Base-by-base conservation (phyloP, 2,797 vertebrate genomes). In the Enteromius trimaculatus region DNA sequence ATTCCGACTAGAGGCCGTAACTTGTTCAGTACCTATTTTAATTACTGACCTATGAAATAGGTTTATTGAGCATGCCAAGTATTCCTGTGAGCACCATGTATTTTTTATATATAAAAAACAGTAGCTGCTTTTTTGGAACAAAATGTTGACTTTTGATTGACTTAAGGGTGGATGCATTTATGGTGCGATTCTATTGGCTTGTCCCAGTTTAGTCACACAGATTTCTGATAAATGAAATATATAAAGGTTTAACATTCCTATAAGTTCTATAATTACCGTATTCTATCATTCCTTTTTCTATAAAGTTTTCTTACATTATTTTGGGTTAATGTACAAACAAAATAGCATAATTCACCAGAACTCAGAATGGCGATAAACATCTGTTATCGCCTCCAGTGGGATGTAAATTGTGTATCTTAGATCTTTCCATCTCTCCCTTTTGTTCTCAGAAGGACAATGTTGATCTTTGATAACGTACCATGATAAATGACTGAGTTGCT, bases 401-500 rank as follows among this genome's bases (percentile, higher is more conserved):
- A 77, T 68, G 51, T 77, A 69, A 82, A 82, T 82, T 55, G 51
- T 55, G 2, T 58, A 34, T 82, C 71, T 80, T 76, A n/a, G 31
- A 82, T 76, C 72, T 82, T 39, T 44, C 49, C 72, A 69, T 66
- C 65, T 80, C 65, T 71, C 53, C 11, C 39, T 78, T 60, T 83
- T 71, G 51, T 70, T 70, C 53, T 78, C 66, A 49, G 66, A 78
- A 83, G 75, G 82, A 83, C 65, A 71, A 37, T 77, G 49, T 69
- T 82, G 49, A 82, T 82, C 65, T 78, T 78, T 83, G 75, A 79
- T 79, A 79, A 69, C 8, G 21, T 19, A 69, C 47, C 51, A 39
- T 69, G 74, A 84, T 64, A 69, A 81, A 71, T 51, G 4, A 6
- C 39, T 58, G 39, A 72, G 62, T 72, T 65, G 64, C 69, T 77